These are phyloP conservation scores for Liasis olivaceus DNA, from an alignment of 2,797 vertebrate genomes.

Conservation along the genomic window DNA sequence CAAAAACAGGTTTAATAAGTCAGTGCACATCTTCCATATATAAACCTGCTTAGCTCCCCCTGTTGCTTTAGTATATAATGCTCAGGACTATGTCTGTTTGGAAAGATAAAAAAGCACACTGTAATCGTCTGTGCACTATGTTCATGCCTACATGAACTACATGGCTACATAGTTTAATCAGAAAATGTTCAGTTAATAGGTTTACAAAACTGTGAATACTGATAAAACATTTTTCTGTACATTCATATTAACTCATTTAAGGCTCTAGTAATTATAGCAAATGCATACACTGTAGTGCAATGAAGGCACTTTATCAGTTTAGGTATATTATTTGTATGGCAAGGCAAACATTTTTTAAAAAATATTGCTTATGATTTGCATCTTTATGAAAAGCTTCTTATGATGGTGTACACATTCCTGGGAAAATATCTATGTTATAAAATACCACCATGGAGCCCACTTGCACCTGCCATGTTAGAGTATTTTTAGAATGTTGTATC, in stretches of 20 bases:
- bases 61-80: not conserved
- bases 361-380: slow-evolving; percentile 1
- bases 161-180: slow-evolving; percentile 39
- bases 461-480: slow-evolving; percentile 36
- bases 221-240: slow-evolving; percentile 31
- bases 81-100: not conserved
- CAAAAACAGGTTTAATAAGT: not conserved
- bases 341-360: not conserved
- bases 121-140: not conserved
- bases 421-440: slow-evolving; percentile 20
- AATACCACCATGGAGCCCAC: not conserved
- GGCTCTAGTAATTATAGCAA: slow-evolving; percentile 32
- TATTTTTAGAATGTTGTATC: slow-evolving; percentile 30
- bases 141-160: no score
- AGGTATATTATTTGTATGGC: slow-evolving; percentile 29
- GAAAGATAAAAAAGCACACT: not conserved
- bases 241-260: slow-evolving; percentile 35
- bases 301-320: slow-evolving; percentile 4
- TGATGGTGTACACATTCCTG: slow-evolving; percentile 23
- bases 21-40: not conserved
- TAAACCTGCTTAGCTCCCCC: not conserved
- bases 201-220: slow-evolving; percentile 55
- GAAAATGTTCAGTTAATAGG: slow-evolving; percentile 31
- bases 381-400: slow-evolving; percentile 26
- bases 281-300: slow-evolving; percentile 28